These are phyloP conservation scores for Gortyna flavago DNA, from an alignment of 2,888 invertebrate genomes.

Conservation along the genomic window DNA sequence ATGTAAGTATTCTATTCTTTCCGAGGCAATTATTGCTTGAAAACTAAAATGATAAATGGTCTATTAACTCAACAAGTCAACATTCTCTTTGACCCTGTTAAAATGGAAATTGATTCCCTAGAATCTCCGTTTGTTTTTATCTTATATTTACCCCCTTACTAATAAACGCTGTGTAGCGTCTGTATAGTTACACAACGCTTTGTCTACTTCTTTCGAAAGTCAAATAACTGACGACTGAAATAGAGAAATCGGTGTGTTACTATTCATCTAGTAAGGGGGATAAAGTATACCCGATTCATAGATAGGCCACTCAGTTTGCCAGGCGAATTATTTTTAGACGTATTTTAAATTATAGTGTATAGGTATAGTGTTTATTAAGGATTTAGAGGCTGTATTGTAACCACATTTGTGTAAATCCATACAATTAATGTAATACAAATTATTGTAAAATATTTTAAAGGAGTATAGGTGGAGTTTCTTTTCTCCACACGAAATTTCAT, in stretches of 20 bases:
- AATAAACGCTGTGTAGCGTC: no score
- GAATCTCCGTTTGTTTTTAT: background rate
- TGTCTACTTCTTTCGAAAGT: no score
- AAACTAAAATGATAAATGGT: background rate
- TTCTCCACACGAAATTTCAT: no score
- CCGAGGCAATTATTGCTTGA: background rate
- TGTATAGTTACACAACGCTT: no score
- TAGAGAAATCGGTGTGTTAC: no score
- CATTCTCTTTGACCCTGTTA: background rate
- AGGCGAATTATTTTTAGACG: background rate
- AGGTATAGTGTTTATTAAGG: background rate
- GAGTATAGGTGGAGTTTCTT: no score
- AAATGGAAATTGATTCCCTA: background rate
- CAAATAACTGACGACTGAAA: no score
- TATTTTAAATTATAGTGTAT: background rate
- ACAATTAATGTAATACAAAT: no score
- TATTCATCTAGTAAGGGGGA: no score
- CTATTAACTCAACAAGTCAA: background rate
- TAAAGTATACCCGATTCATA: background rate
- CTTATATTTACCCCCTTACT: no score
- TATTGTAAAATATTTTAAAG: no score
- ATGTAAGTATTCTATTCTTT: conserved; percentile 72
- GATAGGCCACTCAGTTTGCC: background rate
- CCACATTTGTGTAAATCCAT: no score
- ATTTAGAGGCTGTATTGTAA: background rate